Evolutionary conservation across 2,113 vertebrate species (phyloP).

Genomic region (Trematocara variabile): DNA sequence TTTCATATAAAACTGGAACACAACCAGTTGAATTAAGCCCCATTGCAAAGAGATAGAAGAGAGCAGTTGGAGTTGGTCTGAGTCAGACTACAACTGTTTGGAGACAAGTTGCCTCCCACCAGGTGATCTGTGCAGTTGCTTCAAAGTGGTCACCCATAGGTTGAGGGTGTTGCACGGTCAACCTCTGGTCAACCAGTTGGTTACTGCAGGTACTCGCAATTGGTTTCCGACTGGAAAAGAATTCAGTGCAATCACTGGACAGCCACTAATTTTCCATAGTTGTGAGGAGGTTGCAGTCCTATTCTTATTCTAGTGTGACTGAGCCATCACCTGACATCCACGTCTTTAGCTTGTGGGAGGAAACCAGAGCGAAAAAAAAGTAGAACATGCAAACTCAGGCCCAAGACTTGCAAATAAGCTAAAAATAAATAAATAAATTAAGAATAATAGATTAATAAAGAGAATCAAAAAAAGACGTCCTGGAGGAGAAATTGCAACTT

Average conservation of each 20-base stretch:
- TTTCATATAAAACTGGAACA: not conserved
- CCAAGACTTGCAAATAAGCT: not conserved
- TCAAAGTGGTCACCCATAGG: not conserved
- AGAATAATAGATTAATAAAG: not conserved
- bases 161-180: not conserved
- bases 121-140: not conserved
- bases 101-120: not conserved
- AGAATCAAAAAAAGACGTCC: not conserved
- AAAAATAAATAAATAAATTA: not conserved
- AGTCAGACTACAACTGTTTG: not conserved
- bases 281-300: not conserved
- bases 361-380: not conserved
- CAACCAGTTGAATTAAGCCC: not conserved
- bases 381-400: not conserved
- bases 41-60: not conserved
- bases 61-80: not conserved
- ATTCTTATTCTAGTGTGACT: rapidly evolving
- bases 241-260: not conserved
- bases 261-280: not conserved
- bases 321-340: not conserved
- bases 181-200: not conserved
- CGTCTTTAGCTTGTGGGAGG: not conserved
- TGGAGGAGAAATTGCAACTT: not conserved
- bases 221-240: not conserved
- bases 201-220: not conserved